Evolutionary conservation across 2,888 invertebrate species (phyloP).

Genomic region (Labia minor): DNA sequence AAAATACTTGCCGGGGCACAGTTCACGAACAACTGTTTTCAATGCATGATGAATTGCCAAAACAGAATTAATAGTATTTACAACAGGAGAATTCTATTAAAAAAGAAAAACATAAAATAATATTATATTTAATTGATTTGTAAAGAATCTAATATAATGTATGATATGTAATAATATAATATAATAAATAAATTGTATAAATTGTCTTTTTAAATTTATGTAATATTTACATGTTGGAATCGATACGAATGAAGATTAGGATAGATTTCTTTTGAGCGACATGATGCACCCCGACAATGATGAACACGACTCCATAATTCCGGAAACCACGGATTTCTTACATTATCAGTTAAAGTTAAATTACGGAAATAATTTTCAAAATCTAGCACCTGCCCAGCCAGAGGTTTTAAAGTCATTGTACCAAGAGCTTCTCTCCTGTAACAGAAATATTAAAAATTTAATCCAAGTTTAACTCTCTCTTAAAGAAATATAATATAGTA

Average conservation of each 20-base stretch:
- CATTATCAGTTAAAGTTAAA: constrained; percentile 29
- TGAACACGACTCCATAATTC: constrained; percentile 35
- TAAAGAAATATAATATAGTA: not conserved
- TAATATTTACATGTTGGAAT: constrained; percentile 23
- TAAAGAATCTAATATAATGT: no score
- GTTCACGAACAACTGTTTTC: constrained; percentile 30
- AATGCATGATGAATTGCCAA: constrained; percentile 34
- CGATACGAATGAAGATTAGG: constrained; percentile 24
- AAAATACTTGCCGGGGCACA: constrained; percentile 30
- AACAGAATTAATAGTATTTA: constrained; percentile 36
- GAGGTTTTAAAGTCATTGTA: constrained; percentile 23
- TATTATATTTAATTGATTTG: no score
- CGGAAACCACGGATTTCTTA: constrained; percentile 37
- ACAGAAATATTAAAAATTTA: constrained; percentile 1
- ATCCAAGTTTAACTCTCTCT: not conserved
- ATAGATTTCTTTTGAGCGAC: constrained; percentile 23
- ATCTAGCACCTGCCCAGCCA: constrained; percentile 26
- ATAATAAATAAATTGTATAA: no score
- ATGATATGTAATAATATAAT: no score
- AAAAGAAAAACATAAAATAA: constrained; percentile 17
- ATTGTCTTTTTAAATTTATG: no score
- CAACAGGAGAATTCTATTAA: constrained; percentile 28
- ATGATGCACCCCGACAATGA: constrained; percentile 32
- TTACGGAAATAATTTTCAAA: constrained; percentile 29
- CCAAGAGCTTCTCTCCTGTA: constrained; percentile 24